Evolutionary conservation across 1,140 invertebrate species (phyloP), one percentile per base, ranked within the genome.

Genomic region (Lineus longissimus): DNA sequence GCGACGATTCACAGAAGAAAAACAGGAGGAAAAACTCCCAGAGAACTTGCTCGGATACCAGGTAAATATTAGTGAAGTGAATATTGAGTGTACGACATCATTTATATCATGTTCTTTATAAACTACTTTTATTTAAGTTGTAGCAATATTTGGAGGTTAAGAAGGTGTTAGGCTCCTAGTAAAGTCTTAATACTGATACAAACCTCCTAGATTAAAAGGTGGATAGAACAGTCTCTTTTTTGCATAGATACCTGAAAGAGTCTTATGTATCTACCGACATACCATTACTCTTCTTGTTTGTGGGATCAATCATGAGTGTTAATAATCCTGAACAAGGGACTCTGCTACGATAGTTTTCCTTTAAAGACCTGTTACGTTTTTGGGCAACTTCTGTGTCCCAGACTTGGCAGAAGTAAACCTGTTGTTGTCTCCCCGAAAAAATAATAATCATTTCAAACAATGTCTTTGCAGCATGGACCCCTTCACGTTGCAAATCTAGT

Each of bases 41-140:
- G 78, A 80, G 45, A 76, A 74, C 62, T 62, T 80, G 19, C 65
- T 80, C 29, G 78, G 78, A n/a, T 80, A 80, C 67, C 76, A 80
- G 73, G 78, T 80, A 55, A 62, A 62, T 15, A n/a, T 29, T 43
- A 7, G 43, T 54, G 45, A 56, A 13, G 11, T 43, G 11, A 43
- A 13, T 19, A 43, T 43, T 43, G 40, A 43, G 40, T 43, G 19
- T n/a, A n/a, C n/a, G n/a, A n/a, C n/a, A n/a, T n/a, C n/a, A n/a
- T n/a, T n/a, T n/a, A n/a, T n/a, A n/a, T n/a, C n/a, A n/a, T n/a
- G n/a, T n/a, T n/a, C n/a, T n/a, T n/a, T n/a, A n/a, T n/a, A n/a
- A n/a, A n/a, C n/a, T n/a, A n/a, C n/a, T n/a, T n/a, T n/a, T n/a
- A n/a, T n/a, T n/a, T n/a, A n/a, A n/a, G n/a, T n/a, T n/a, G n/a